Base-by-base conservation (phyloP, 1,140 invertebrate genomes). In the Lerema accius region DNA sequence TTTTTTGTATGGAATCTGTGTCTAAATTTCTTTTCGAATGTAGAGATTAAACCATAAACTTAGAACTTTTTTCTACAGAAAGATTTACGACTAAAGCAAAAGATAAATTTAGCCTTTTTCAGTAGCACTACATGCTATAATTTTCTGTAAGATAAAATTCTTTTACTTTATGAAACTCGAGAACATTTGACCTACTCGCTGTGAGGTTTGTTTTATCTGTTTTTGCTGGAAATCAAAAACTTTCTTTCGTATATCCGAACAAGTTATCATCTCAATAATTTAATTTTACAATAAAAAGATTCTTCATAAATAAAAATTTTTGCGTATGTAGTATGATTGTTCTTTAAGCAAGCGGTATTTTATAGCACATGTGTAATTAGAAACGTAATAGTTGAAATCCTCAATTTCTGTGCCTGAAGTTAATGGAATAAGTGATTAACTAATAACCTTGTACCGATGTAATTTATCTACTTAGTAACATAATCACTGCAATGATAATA, bases 401-500 rank as follows among this genome's bases (percentile, higher is more conserved):
- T 15, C 16, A 35, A 23, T 39, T 53, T 39, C 49, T 17, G 32
- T 17, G 15, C 15, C 15, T 3, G 10, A 17, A 43, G 14, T 16
- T 17, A 43, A 43, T 17, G 14, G 48, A 17, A 37, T 10, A 17
- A 50, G 14, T n/a, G 48, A 37, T 50, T 43, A n/a, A n/a, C n/a
- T 50, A n/a, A 37, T 50, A 50, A 50, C 48, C 48, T 50, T 50
- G 28, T 16, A 16, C 35, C 28, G 46, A 7, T 13, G 32, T 50
- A 17, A 50, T 50, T 26, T 35, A 35, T 35, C n/a, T 15, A 26
- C 28, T 17, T 39, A 19, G 35, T 51, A 39, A 51, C n/a, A 39
- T 51, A 39, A 51, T 51, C 35, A 15, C n/a, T 50, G 48, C 48
- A 50, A 50, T 37, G 16, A 50, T 50, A n/a, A n/a, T n/a, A n/a